Evolutionary conservation across 2,113 vertebrate genomes (phyloP).

Genomic region (Microcebus murinus): DNA sequence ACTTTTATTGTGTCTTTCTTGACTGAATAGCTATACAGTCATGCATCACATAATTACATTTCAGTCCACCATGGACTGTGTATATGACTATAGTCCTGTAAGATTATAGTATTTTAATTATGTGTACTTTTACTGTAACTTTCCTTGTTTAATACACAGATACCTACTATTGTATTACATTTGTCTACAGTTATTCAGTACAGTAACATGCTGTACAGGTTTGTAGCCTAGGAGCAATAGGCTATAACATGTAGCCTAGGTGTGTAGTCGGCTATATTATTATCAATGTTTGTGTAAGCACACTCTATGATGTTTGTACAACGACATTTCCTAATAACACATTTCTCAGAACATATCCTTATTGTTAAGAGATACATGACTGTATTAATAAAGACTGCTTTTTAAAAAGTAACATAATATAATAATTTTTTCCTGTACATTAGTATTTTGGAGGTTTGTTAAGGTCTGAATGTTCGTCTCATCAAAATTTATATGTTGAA

Average conservation of each 20-base stretch:
- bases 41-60: not conserved
- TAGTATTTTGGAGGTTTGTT: not conserved
- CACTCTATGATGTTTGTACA: not conserved
- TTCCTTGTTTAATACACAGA: not conserved
- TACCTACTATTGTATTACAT: not conserved
- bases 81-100: not conserved
- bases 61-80: not conserved
- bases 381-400: not conserved
- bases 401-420: not conserved
- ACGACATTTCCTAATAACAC: not conserved
- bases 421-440: not conserved
- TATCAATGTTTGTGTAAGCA: not conserved
- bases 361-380: not conserved
- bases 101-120: not conserved
- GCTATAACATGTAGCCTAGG: not conserved
- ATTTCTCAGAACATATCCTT: not conserved
- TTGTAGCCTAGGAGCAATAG: not conserved
- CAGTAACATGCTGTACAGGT: not conserved
- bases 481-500: not conserved
- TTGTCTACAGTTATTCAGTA: not conserved
- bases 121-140: not conserved
- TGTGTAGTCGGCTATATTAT: not conserved
- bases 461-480: not conserved
- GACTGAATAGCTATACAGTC: not conserved
- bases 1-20: not conserved